Evolutionary conservation across 2,113 vertebrate species (phyloP).

Genomic region (Ptychochromis oligacanthus): DNA sequence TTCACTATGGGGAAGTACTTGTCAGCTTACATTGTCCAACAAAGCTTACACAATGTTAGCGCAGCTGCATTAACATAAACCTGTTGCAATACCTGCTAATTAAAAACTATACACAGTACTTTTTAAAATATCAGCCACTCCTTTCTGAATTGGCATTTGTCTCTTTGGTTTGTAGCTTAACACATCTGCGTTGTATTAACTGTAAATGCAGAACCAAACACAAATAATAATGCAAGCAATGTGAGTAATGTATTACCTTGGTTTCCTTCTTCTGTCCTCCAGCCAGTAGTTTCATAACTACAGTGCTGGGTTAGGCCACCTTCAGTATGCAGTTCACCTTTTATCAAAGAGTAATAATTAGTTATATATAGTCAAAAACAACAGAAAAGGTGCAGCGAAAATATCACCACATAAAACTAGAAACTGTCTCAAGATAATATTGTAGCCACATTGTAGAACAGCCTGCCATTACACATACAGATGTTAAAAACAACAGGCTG

Average conservation of each 20-base stretch:
- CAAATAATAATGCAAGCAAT: background rate
- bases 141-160: too few species aligned
- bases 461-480: background rate
- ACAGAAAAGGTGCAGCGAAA: background rate
- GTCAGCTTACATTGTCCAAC: conserved; percentile 83
- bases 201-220: background rate
- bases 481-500: too few species aligned
- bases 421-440: background rate
- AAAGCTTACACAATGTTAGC: background rate
- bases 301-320: conserved; percentile 98
- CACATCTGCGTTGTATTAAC: background rate
- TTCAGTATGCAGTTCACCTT: conserved; percentile 95
- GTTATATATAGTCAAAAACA: background rate
- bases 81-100: too few species aligned
- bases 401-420: background rate
- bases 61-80: background rate
- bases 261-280: conserved; percentile 99
- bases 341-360: conserved; percentile 10
- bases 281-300: conserved; percentile 96
- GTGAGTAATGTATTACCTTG: conserved; percentile 82
- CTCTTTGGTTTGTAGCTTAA: background rate
- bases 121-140: too few species aligned
- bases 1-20: conserved; percentile 98
- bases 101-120: too few species aligned
- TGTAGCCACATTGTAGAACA: background rate